Percentiles rank a stretch among this genome's conserved stretches.
These are phyloP conservation scores for Brachymystax lenok DNA, from an alignment of 2,797 vertebrate species.

Conservation along the genomic window DNA sequence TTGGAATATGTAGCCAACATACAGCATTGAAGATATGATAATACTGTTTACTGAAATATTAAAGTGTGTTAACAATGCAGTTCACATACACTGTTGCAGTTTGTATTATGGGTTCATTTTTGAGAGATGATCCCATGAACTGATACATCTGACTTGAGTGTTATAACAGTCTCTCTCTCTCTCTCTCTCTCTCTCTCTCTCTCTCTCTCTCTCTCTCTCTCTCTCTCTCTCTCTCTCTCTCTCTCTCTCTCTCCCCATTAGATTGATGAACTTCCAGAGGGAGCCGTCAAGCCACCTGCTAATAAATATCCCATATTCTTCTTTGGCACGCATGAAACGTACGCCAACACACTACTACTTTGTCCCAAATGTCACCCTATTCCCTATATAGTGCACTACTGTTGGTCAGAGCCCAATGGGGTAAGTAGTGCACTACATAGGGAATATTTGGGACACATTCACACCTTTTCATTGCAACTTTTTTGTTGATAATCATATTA, in stretches of 20 bases:
- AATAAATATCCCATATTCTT: conserved; percentile 99
- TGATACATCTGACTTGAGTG: neutral
- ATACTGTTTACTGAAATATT: neutral
- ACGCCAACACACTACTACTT: conserved; percentile 56
- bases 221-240: neutral
- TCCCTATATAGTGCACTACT: neutral
- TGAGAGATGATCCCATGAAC: neutral
- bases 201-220: conserved; percentile 2
- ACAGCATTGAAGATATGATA: neutral
- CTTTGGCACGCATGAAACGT: conserved; percentile 98
- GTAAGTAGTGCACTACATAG: neutral
- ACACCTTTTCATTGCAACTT: neutral
- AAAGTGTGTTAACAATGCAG: neutral
- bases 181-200: neutral
- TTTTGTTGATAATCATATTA: neutral
- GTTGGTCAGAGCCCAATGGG: neutral
- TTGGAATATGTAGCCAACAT: neutral
- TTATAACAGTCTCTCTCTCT: neutral
- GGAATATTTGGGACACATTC: neutral
- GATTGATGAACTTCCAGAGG: conserved; percentile 99
- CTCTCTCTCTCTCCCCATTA: conserved; percentile 48
- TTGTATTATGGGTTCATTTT: neutral
- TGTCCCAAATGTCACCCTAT: neutral
- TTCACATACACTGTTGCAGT: neutral
- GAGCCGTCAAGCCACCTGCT: conserved; percentile 95